Evolutionary conservation across 1,140 invertebrate genomes (phyloP).

Genomic region (Saccostrea cuccullata): DNA sequence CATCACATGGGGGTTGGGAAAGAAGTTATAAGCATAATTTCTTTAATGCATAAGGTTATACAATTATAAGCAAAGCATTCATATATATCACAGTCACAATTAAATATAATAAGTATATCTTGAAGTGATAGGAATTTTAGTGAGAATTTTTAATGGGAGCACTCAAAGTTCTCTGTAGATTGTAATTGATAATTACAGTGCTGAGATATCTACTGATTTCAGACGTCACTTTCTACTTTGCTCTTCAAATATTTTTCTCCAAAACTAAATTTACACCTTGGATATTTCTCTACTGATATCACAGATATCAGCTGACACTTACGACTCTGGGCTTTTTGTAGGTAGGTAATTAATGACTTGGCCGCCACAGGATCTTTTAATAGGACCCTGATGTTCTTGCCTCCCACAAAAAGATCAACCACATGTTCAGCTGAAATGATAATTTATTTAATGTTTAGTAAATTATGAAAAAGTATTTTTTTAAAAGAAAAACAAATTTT

Average conservation of each 20-base stretch:
- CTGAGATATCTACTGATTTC: neutral
- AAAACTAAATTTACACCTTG: neutral
- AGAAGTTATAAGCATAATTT: neutral
- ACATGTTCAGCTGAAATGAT: constrained; percentile 24
- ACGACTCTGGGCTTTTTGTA: neutral
- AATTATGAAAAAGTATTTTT: too few species aligned
- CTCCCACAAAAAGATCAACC: neutral
- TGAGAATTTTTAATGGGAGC: too few species aligned
- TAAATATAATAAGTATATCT: too few species aligned
- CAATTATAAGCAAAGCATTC: too few species aligned
- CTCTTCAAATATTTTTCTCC: too few species aligned
- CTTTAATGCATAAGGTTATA: too few species aligned
- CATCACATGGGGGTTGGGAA: neutral
- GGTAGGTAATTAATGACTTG: neutral
- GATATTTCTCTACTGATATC: neutral
- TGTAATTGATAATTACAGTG: neutral
- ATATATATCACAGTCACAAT: too few species aligned
- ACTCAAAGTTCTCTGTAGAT: too few species aligned
- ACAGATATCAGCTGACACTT: neutral
- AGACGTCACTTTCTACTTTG: neutral
- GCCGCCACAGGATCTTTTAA: neutral
- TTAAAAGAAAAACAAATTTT: too few species aligned
- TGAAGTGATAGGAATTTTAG: too few species aligned
- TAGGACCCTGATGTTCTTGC: neutral
- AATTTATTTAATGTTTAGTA: too few species aligned